These are phyloP conservation scores for Bostrychus sinensis DNA, from an alignment of 2,113 vertebrate genomes.

Conservation along the genomic window DNA sequence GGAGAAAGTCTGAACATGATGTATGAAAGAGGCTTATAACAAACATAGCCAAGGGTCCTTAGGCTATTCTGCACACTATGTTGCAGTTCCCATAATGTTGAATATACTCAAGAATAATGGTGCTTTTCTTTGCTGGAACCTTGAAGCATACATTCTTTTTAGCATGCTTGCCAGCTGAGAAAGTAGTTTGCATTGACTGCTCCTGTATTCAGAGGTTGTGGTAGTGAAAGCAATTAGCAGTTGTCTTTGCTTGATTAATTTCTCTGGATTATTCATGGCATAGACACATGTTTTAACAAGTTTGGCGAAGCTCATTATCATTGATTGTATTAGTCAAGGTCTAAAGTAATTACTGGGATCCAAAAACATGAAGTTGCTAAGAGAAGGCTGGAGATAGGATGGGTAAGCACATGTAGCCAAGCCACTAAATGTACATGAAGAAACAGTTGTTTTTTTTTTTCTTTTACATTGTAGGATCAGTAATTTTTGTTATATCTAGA, in stretches of 20 bases:
- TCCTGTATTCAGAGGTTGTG: background rate
- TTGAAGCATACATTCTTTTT: background rate
- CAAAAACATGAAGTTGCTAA: background rate
- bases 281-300: constrained; percentile 1
- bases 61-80: background rate
- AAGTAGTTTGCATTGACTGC: background rate
- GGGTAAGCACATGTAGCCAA: background rate
- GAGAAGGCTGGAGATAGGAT: background rate
- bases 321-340: constrained; percentile 7
- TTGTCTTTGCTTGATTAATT: constrained; percentile 4
- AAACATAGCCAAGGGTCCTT: background rate
- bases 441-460: no score
- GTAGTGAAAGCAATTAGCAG: constrained; percentile 13
- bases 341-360: background rate
- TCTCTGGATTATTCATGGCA: background rate
- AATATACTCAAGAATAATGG: background rate
- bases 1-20: background rate
- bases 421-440: no score
- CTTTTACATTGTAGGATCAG: no score
- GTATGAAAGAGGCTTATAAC: background rate
- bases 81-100: background rate
- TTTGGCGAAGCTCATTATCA: constrained; percentile 10
- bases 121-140: background rate
- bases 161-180: background rate
- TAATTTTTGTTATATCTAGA: no score